phyloP scores from a whole-genome alignment of 2,888 invertebrate genomes.

The Hesperia comma region DNA sequence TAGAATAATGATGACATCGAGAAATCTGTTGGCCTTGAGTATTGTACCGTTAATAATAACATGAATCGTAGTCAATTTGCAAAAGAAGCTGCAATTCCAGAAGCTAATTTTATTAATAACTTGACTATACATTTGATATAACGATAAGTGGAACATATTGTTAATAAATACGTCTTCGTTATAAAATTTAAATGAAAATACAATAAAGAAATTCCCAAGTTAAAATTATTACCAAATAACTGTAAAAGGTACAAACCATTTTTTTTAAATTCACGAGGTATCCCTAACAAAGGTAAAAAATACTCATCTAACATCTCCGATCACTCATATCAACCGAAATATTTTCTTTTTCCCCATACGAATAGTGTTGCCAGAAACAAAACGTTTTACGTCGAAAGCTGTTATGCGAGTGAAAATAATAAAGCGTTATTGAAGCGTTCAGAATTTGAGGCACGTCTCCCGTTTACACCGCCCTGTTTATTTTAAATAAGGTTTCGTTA shows the following conservation, averaged over 20 bases:
- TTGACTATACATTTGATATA: neutral
- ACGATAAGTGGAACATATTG: neutral
- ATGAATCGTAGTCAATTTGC: no score
- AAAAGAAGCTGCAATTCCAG: no score
- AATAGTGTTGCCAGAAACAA: constrained; percentile 35
- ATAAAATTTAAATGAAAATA: neutral
- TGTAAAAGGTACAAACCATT: no score
- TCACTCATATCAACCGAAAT: neutral
- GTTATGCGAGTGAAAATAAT: constrained; percentile 70
- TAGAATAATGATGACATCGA: constrained; percentile 14
- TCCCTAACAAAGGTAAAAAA: no score
- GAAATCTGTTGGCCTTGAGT: neutral
- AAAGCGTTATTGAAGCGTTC: constrained; percentile 62
- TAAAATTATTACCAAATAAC: no score
- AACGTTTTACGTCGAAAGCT: constrained; percentile 50
- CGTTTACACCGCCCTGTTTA: constrained; percentile 79
- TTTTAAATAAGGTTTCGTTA: constrained; percentile 80
- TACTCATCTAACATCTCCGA: neutral
- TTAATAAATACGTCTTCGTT: neutral
- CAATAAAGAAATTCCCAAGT: neutral
- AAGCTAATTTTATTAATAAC: neutral
- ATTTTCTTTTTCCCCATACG: neutral
- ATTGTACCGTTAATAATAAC: no score
- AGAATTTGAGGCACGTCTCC: constrained; percentile 73
- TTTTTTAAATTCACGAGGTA: no score